Conservation (phyloP, 2,797 vertebrate genomes). For the Notamacropus eugenii region DNA sequence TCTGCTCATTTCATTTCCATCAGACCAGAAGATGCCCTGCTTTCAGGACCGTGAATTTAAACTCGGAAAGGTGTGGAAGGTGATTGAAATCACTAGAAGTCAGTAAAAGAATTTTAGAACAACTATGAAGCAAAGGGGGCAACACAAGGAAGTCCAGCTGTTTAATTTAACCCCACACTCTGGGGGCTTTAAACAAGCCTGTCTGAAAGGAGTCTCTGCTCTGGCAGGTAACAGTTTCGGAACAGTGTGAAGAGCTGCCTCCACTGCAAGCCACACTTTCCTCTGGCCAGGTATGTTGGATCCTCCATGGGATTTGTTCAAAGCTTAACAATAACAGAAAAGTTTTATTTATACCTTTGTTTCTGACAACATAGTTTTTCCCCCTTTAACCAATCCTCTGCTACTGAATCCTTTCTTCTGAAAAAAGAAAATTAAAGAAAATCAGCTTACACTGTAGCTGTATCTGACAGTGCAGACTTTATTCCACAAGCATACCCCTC, state of each 20-base stretch:
- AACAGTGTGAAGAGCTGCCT: neutral
- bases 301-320: neutral
- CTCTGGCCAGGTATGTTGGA: neutral
- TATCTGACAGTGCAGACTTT: neutral
- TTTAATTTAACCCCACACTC: neutral
- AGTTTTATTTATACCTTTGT: neutral
- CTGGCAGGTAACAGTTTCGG: neutral
- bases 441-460: neutral
- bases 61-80: neutral
- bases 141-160: neutral
- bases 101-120: neutral
- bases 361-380: neutral
- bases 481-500: neutral
- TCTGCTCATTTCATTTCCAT: neutral
- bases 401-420: neutral
- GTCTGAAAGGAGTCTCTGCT: neutral
- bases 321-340: too few species aligned
- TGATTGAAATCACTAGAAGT: slow-evolving; percentile 12
- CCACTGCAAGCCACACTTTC: neutral
- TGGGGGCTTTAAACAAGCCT: neutral
- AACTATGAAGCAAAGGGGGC: neutral
- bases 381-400: neutral
- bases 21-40: neutral
- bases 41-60: slow-evolving; percentile 29
- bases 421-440: neutral